Conservation (phyloP, 2,888 invertebrate species). For the Scaptomyza polygonia region DNA sequence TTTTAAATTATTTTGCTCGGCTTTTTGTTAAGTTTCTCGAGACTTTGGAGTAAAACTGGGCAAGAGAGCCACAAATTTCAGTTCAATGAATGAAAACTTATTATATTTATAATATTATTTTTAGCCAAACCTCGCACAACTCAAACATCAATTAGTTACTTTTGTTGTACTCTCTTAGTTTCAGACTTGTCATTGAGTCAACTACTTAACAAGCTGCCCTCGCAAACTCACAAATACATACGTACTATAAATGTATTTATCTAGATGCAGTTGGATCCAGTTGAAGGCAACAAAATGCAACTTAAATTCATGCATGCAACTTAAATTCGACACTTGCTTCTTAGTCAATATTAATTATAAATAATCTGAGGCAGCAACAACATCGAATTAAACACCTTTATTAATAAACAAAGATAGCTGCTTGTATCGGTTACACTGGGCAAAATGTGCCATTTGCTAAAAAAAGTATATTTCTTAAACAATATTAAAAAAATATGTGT, state of each 20-base stretch:
- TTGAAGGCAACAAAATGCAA: constrained; percentile 4
- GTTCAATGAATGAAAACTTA: no score
- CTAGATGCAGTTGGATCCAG: constrained; percentile 10
- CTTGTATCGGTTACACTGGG: neutral
- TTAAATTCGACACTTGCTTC: neutral
- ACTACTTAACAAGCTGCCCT: neutral
- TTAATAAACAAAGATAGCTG: constrained; percentile 1
- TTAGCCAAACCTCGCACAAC: no score
- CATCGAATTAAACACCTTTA: neutral
- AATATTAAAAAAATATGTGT: no score
- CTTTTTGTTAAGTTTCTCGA: neutral
- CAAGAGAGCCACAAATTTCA: no score
- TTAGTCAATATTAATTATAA: neutral
- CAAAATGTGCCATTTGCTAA: neutral
- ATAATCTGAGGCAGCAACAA: neutral
- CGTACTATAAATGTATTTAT: neutral
- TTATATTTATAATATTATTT: no score
- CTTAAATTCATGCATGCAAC: constrained; percentile 6
- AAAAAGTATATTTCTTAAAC: neutral
- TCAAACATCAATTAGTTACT: no score
- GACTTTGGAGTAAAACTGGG: no score
- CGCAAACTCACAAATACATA: constrained; percentile 8
- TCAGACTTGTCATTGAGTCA: no score
- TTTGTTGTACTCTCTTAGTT: no score
- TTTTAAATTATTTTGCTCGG: neutral